Percentiles rank a stretch among this genome's conserved stretches.
These are phyloP conservation scores for Phasia obesa DNA, from an alignment of 2,888 invertebrate species.

Conservation along the genomic window DNA sequence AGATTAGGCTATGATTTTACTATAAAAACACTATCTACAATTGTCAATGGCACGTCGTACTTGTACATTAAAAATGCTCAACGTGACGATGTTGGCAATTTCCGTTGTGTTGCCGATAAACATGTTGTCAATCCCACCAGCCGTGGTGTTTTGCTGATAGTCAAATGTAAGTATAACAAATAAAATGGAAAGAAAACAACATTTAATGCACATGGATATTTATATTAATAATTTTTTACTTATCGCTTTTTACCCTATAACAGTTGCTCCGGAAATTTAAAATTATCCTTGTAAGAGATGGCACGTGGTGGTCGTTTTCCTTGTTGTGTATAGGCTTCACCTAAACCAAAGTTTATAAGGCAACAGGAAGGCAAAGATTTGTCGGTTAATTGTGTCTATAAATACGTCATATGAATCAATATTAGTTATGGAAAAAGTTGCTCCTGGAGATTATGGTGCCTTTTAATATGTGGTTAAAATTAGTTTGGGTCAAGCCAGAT, in stretches of 20 bases:
- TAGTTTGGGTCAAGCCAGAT: constrained; percentile 91
- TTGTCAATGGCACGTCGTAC: constrained; percentile 88
- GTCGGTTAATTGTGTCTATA: constrained; percentile 88
- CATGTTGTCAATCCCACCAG: constrained; percentile 91
- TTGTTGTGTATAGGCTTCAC: constrained; percentile 90
- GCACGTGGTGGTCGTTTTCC: constrained; percentile 85
- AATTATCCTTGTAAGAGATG: constrained; percentile 88
- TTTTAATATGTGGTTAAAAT: constrained; percentile 96
- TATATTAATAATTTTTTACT: not conserved
- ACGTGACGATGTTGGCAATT: constrained; percentile 93
- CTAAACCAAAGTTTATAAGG: constrained; percentile 93
- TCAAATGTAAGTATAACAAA: constrained; percentile 89
- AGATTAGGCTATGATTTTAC: constrained; percentile 89
- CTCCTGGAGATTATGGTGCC: constrained; percentile 92
- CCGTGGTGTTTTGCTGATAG: constrained; percentile 90
- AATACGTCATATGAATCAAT: constrained; percentile 93
- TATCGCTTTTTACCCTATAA: not conserved
- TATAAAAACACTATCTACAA: constrained; percentile 87
- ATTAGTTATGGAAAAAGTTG: constrained; percentile 90
- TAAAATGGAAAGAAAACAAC: not conserved
- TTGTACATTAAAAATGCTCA: constrained; percentile 90
- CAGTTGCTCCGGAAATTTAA: constrained; percentile 94
- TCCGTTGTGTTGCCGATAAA: constrained; percentile 93
- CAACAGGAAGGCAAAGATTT: constrained; percentile 89
- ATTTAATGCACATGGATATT: constrained; percentile 2